A percentile compares a stretch with the other conserved stretches of the same genome.
Conservation (phyloP, 1,140 invertebrate species). For the Temnothorax nylanderi region DNA sequence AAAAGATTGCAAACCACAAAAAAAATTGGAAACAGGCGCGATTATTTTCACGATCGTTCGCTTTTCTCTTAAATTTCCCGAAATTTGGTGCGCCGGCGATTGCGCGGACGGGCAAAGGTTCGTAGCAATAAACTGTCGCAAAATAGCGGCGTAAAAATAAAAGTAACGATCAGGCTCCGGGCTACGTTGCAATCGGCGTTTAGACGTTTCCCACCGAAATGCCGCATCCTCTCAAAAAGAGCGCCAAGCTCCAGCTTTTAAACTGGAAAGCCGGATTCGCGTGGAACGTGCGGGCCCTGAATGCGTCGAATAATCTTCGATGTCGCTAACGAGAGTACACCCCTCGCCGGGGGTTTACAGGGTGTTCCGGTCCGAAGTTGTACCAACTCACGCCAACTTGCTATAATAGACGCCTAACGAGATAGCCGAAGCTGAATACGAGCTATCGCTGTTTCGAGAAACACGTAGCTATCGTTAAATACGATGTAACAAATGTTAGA, state of each 20-base stretch:
- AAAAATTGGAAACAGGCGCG: not conserved
- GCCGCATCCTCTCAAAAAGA: conserved; percentile 41
- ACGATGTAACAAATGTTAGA: conserved; percentile 51
- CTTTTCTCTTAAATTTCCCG: conserved; percentile 33
- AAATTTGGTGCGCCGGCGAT: conserved; percentile 37
- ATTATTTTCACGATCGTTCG: conserved; percentile 32
- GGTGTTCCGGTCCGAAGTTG: conserved; percentile 50
- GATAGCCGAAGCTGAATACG: conserved; percentile 48
- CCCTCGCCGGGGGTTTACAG: conserved; percentile 3
- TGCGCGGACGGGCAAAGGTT: conserved; percentile 5
- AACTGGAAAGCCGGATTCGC: conserved; percentile 12
- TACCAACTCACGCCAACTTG: conserved; percentile 55
- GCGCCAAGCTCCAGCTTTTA: conserved; percentile 36
- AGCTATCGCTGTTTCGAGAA: conserved; percentile 48
- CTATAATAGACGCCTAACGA: conserved; percentile 64
- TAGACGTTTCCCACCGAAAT: conserved; percentile 32
- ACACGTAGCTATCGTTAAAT: conserved; percentile 55
- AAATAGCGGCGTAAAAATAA: conserved; percentile 62
- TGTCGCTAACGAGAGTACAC: conserved; percentile 56
- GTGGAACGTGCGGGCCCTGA: conserved; percentile 35
- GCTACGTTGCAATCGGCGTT: conserved; percentile 43
- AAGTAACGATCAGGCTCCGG: conserved; percentile 42
- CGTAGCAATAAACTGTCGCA: conserved; percentile 48
- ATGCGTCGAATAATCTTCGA: conserved; percentile 60
- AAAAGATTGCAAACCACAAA: not conserved